phyloP scores from a whole-genome alignment of 2,888 invertebrate genomes.

The Diplazon laetatorius region DNA sequence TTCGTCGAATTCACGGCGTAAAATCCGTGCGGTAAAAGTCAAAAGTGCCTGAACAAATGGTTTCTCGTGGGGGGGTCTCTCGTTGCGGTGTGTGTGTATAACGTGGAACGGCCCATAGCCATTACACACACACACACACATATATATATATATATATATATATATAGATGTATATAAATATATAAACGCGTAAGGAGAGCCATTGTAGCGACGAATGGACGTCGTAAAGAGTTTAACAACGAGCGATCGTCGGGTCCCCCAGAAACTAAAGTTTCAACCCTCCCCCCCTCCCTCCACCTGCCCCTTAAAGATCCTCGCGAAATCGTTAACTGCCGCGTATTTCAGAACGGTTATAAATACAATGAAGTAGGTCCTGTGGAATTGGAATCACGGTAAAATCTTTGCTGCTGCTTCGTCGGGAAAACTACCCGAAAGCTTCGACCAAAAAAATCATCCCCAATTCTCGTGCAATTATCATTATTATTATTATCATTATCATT shows the following conservation, averaged over 20 bases:
- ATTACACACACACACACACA: too few relatives aligned
- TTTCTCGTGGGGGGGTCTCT: conserved; percentile 63
- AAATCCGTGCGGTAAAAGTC: conserved; percentile 57
- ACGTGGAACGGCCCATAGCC: conserved; percentile 56
- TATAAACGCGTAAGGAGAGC: conserved; percentile 50
- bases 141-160: too few relatives aligned
- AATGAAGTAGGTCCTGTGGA: conserved; percentile 65
- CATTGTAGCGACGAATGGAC: conserved; percentile 77
- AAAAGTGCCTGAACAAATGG: conserved; percentile 62
- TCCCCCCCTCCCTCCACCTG: too few relatives aligned
- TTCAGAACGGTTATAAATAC: conserved; percentile 75
- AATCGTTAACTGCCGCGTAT: conserved; percentile 79
- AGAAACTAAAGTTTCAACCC: conserved; percentile 76
- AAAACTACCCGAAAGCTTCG: conserved; percentile 10
- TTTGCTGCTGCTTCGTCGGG: conserved; percentile 13
- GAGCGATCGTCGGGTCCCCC: conserved; percentile 62
- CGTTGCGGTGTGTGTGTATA: conserved; percentile 56
- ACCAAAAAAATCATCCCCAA: conserved; percentile 23
- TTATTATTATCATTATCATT: too few relatives aligned
- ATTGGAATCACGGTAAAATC: conserved; percentile 71
- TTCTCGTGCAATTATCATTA: neutral
- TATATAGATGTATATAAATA: too few relatives aligned
- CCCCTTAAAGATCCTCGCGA: conserved; percentile 73
- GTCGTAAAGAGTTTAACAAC: conserved; percentile 81
- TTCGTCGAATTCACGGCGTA: conserved; percentile 32